These are phyloP conservation scores for Eonycteris spelaea DNA, from an alignment of 2,113 vertebrate species.

Conservation along the genomic window DNA sequence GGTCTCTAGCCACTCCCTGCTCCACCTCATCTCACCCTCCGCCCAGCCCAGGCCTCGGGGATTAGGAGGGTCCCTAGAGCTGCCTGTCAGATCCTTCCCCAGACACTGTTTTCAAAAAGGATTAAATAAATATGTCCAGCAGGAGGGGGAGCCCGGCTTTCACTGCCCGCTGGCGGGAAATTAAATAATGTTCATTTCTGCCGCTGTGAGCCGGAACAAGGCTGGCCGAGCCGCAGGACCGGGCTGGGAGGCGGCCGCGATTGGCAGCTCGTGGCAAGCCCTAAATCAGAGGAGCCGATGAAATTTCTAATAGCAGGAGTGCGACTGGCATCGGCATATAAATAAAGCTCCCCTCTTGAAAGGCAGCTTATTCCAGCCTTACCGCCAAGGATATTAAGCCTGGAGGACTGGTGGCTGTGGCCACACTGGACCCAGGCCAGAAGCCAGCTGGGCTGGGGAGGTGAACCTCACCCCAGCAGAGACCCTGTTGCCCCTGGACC, in stretches of 20 bases:
- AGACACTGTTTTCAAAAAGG: slow-evolving; percentile 43
- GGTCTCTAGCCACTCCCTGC: background rate
- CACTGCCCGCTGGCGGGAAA: slow-evolving; percentile 65
- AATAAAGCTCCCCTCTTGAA: slow-evolving; percentile 53
- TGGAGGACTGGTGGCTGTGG: slow-evolving; percentile 11
- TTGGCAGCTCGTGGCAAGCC: slow-evolving; percentile 69
- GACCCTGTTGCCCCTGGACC: background rate
- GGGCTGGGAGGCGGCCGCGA: slow-evolving; percentile 5
- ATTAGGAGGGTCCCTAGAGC: background rate
- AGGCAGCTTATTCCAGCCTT: slow-evolving; percentile 62
- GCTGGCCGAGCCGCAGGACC: slow-evolving; percentile 12
- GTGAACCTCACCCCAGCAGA: background rate
- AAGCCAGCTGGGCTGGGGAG: slow-evolving; percentile 26
- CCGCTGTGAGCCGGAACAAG: slow-evolving; percentile 59
- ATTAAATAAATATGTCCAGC: background rate
- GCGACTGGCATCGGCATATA: slow-evolving; percentile 54
- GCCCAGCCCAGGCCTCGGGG: background rate
- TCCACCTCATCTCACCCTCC: too few relatives aligned
- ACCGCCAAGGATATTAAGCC: slow-evolving; percentile 50
- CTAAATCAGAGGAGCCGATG: slow-evolving; percentile 76
- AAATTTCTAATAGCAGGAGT: slow-evolving; percentile 74
- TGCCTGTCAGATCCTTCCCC: background rate
- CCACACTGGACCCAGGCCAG: slow-evolving; percentile 55
- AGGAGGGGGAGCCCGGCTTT: background rate
- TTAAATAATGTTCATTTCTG: slow-evolving; percentile 69